Evolutionary conservation across 2,888 invertebrate species (phyloP).

Genomic region (Colletes collaris): DNA sequence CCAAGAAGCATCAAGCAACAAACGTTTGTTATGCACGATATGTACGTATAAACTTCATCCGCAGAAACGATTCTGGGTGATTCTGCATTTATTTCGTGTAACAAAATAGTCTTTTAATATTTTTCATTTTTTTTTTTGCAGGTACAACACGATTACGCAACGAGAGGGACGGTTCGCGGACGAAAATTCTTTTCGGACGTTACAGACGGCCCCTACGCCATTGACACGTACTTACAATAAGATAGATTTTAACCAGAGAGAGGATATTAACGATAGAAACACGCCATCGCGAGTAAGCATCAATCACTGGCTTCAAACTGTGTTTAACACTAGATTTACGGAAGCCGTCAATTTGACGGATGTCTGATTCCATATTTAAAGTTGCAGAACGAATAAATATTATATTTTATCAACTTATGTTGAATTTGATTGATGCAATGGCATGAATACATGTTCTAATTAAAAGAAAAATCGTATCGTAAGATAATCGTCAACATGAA

Average conservation of each 20-base stretch:
- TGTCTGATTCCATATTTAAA: too few relatives aligned
- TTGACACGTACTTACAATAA: constrained; percentile 37
- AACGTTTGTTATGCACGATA: constrained; percentile 50
- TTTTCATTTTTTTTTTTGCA: constrained; percentile 7
- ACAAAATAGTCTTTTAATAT: too few relatives aligned
- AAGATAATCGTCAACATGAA: too few relatives aligned
- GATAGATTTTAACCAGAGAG: constrained; percentile 19
- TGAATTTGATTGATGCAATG: too few relatives aligned
- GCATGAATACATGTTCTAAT: too few relatives aligned
- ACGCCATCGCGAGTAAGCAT: constrained; percentile 39
- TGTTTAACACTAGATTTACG: too few relatives aligned
- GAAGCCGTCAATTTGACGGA: too few relatives aligned
- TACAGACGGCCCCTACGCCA: constrained; percentile 41
- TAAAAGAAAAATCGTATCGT: too few relatives aligned
- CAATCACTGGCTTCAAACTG: too few relatives aligned
- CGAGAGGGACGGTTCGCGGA: constrained; percentile 54
- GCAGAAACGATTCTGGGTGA: neutral
- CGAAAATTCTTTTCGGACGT: constrained; percentile 33
- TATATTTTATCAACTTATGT: too few relatives aligned
- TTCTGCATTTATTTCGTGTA: too few relatives aligned
- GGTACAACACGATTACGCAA: constrained; percentile 55
- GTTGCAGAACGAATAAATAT: too few relatives aligned
- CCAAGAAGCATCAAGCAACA: constrained; percentile 45
- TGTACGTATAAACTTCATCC: constrained; percentile 42
- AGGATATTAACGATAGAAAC: constrained; percentile 35